Evolutionary conservation across 92 coral and sea anemone genomes (phyloP).

Genomic region (Nematostella vectensis): DNA sequence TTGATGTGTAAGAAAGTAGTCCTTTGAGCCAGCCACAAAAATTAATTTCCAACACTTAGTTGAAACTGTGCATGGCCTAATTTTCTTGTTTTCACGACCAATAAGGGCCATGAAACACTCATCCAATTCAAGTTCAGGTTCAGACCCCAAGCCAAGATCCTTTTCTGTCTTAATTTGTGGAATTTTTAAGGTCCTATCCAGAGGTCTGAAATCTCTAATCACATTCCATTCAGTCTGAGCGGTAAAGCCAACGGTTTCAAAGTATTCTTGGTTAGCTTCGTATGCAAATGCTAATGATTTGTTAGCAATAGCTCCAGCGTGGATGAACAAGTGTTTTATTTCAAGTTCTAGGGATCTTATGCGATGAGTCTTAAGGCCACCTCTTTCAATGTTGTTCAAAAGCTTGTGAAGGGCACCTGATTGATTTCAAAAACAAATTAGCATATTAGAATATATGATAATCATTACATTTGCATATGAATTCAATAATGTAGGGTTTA

Average conservation of each 20-base stretch:
- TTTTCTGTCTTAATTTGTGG: conserved; percentile 4
- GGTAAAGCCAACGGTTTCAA: conserved; percentile 30
- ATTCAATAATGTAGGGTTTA: no score
- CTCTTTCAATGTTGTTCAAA: conserved; percentile 2
- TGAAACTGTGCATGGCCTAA: conserved; percentile 22
- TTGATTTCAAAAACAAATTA: no score
- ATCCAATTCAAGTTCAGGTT: conserved; percentile 33
- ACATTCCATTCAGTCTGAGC: conserved; percentile 31
- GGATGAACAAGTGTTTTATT: conserved; percentile 1
- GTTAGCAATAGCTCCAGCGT: conserved; percentile 18
- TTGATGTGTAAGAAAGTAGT: conserved; percentile 42
- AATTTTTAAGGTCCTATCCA: conserved; percentile 10
- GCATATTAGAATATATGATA: no score
- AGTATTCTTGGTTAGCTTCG: conserved; percentile 11
- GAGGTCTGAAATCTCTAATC: conserved; percentile 24
- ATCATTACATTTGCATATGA: no score
- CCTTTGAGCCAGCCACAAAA: conserved; percentile 11
- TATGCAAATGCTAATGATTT: conserved; percentile 24
- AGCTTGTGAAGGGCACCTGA: conserved; percentile 5
- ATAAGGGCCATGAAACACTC: conserved; percentile 24
- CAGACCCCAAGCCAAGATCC: conserved; percentile 24
- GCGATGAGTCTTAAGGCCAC: neutral
- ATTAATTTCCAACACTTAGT: conserved; percentile 39
- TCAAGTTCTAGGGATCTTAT: neutral
- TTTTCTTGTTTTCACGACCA: conserved; percentile 17